phyloP scores from a whole-genome alignment of 2,888 invertebrate genomes.

The Drosophila histrio region DNA sequence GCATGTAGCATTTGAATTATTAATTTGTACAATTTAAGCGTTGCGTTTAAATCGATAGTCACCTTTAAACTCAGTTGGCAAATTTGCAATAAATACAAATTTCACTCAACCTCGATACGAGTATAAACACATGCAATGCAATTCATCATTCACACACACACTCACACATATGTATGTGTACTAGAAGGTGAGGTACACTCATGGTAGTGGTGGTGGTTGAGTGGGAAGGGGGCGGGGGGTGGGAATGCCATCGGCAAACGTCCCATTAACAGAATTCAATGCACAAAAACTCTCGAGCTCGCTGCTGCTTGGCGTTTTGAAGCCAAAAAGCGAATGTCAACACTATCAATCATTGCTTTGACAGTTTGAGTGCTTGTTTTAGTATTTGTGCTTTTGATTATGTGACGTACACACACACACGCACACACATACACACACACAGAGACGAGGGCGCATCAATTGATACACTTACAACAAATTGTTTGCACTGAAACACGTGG shows the following conservation, averaged over 20 bases:
- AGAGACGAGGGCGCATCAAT: conserved; percentile 60
- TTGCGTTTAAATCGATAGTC: conserved; percentile 19
- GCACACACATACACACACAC: conserved; percentile 9
- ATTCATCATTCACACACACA: conserved; percentile 68
- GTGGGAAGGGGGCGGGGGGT: not conserved
- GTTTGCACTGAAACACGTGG: conserved; percentile 69
- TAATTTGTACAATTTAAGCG: not conserved
- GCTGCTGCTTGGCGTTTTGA: conserved; percentile 49
- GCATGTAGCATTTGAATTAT: conserved; percentile 2
- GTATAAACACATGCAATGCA: conserved; percentile 61
- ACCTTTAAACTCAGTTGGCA: conserved; percentile 58
- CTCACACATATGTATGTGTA: not conserved
- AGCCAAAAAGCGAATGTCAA: conserved; percentile 80
- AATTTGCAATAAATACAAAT: conserved; percentile 65
- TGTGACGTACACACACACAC: conserved; percentile 55
- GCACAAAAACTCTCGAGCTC: conserved; percentile 59
- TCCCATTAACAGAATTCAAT: conserved; percentile 78
- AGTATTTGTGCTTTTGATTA: conserved; percentile 80
- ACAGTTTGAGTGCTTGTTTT: conserved; percentile 81
- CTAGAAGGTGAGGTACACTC: not conserved
- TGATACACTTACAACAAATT: conserved; percentile 82
- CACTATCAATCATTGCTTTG: conserved; percentile 80
- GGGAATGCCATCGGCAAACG: conserved; percentile 25
- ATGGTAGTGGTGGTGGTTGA: not conserved
- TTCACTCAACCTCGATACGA: conserved; percentile 33